Percentiles rank a stretch among this genome's conserved stretches.
These are phyloP conservation scores for Aurelia sp. DNA, from an alignment of 30 jellyfish, hydroid and myxozoan species.

Conservation along the genomic window DNA sequence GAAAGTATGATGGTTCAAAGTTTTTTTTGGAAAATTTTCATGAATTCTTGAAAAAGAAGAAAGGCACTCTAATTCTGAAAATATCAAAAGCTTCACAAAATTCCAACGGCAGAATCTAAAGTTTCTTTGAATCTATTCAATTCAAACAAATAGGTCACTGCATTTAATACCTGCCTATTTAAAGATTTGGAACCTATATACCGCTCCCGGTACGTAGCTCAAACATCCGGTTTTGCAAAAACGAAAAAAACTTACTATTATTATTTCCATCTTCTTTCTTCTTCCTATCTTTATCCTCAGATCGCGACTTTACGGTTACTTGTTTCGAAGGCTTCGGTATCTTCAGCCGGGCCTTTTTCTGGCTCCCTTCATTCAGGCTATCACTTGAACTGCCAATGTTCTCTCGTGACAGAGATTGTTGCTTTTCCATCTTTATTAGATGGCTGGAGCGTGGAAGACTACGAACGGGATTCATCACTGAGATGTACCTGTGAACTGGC, in stretches of 20 bases:
- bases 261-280: slow-evolving; percentile 55
- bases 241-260: background rate
- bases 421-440: slow-evolving; percentile 30
- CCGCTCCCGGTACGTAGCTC: background rate
- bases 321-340: slow-evolving; percentile 64
- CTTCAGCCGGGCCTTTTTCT: slow-evolving; percentile 64
- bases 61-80: no score
- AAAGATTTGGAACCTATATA: no score
- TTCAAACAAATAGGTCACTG: no score
- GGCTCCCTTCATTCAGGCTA: slow-evolving; percentile 70
- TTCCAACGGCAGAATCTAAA: no score
- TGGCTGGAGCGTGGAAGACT: slow-evolving; percentile 75
- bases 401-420: slow-evolving; percentile 45
- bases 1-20: no score
- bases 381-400: slow-evolving; percentile 61
- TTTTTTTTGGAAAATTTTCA: no score
- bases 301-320: slow-evolving; percentile 23
- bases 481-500: background rate
- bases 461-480: slow-evolving; percentile 67
- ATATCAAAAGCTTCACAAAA: no score
- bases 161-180: no score
- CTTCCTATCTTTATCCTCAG: slow-evolving; percentile 57
- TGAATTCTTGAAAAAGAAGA: no score
- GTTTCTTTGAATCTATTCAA: no score
- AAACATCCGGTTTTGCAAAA: background rate